Percentiles rank a stretch among this genome's conserved stretches.
Conservation (phyloP, 2,888 invertebrate genomes). For the Apoda limacodes region DNA sequence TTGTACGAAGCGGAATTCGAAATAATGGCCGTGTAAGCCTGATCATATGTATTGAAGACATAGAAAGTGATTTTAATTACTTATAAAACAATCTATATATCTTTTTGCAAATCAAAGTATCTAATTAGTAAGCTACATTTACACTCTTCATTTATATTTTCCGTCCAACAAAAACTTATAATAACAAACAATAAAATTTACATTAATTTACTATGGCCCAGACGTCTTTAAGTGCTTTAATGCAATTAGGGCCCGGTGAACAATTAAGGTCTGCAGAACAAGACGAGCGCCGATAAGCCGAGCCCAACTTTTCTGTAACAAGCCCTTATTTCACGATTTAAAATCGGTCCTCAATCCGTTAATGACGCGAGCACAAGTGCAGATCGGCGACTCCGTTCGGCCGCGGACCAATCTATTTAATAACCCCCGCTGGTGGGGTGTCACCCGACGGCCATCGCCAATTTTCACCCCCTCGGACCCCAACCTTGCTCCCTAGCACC, state of each 20-base stretch:
- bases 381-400: slow-evolving; percentile 69
- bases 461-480: slow-evolving; percentile 54
- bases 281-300: slow-evolving; percentile 54
- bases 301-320: slow-evolving; percentile 68
- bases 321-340: slow-evolving; percentile 69
- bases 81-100: too few relatives aligned
- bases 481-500: slow-evolving; percentile 55
- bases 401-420: slow-evolving; percentile 73
- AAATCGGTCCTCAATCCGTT: slow-evolving; percentile 69
- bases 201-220: too few relatives aligned
- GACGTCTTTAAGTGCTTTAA: slow-evolving; percentile 30
- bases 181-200: too few relatives aligned
- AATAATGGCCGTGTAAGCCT: too few relatives aligned
- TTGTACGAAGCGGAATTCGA: too few relatives aligned
- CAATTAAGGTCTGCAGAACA: slow-evolving; percentile 29
- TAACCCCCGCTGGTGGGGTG: slow-evolving; percentile 56
- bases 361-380: slow-evolving; percentile 70
- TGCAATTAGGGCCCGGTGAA: slow-evolving; percentile 62
- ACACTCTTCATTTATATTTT: too few relatives aligned
- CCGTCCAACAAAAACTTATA: too few relatives aligned
- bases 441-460: slow-evolving; percentile 69
- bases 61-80: too few relatives aligned
- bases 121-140: too few relatives aligned
- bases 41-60: too few relatives aligned
- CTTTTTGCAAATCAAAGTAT: too few relatives aligned